phyloP scores from a whole-genome alignment of 2,888 invertebrate species.

The Parnassius apollo region DNA sequence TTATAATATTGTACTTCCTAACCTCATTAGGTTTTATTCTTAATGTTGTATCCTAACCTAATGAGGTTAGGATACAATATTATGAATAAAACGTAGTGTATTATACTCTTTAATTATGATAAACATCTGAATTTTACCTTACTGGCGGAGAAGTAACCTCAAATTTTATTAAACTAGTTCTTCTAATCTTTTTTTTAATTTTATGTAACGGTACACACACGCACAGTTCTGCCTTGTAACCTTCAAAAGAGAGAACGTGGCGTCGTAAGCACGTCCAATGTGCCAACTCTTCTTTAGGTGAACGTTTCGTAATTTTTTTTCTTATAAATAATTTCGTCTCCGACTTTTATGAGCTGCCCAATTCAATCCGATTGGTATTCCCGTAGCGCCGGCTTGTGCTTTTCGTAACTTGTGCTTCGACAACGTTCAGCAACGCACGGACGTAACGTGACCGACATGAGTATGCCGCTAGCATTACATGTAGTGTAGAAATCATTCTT shows the following conservation, averaged over 20 bases:
- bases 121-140: no score
- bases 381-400: constrained; percentile 60
- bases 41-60: no score
- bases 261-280: constrained; percentile 74
- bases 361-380: constrained; percentile 77
- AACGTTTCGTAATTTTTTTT: constrained; percentile 74
- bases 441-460: constrained; percentile 61
- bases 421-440: constrained; percentile 37
- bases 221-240: constrained; percentile 61
- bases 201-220: constrained; percentile 69
- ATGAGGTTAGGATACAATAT: no score
- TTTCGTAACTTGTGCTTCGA: constrained; percentile 71
- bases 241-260: constrained; percentile 78
- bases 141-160: constrained; percentile 28
- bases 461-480: constrained; percentile 40
- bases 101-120: no score
- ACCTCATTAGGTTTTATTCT: no score
- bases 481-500: constrained; percentile 44
- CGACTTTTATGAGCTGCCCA: constrained; percentile 76
- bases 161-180: constrained; percentile 54
- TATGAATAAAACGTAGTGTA: no score
- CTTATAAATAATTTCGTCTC: constrained; percentile 75
- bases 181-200: constrained; percentile 58
- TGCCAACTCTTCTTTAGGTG: constrained; percentile 74
- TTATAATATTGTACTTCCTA: no score